Evolutionary conservation across 1,140 invertebrate species (phyloP).

Genomic region (Drosophila parabipectinata): DNA sequence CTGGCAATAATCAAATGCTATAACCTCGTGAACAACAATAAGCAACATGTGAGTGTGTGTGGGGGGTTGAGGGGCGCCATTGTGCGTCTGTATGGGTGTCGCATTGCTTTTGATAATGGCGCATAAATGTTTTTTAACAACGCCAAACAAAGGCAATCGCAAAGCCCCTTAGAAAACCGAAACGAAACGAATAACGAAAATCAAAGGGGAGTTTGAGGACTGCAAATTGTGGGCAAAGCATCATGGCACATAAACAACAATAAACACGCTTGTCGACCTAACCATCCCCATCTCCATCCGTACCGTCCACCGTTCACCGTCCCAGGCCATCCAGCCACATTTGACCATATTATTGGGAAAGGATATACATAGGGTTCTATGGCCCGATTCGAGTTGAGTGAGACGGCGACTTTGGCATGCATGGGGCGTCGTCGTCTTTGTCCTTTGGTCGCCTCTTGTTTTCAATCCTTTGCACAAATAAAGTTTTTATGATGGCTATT

Average conservation of each 20-base stretch:
- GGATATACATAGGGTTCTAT: conserved; percentile 17
- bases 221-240: conserved; percentile 49
- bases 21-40: conserved; percentile 55
- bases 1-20: conserved; percentile 69
- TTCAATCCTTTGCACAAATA: conserved; percentile 81
- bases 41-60: conserved; percentile 44
- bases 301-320: too few relatives aligned
- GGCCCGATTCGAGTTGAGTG: conserved; percentile 11
- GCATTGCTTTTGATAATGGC: conserved; percentile 72
- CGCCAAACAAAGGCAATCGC: conserved; percentile 75
- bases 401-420: conserved; percentile 66
- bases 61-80: background rate
- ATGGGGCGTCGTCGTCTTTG: conserved; percentile 53
- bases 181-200: conserved; percentile 47
- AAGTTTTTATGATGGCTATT: conserved; percentile 81
- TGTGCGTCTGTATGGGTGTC: conserved; percentile 54
- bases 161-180: conserved; percentile 48
- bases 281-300: background rate
- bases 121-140: conserved; percentile 82
- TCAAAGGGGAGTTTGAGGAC: conserved; percentile 65
- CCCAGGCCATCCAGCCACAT: conserved; percentile 8
- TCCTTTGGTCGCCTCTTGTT: conserved; percentile 53
- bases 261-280: conserved; percentile 70
- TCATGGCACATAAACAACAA: conserved; percentile 73
- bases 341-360: conserved; percentile 66